Evolutionary conservation across 2,113 vertebrate genomes (phyloP), one percentile per base, ranked within the genome.

Genomic region (Machaerirhynchus nigripectus): DNA sequence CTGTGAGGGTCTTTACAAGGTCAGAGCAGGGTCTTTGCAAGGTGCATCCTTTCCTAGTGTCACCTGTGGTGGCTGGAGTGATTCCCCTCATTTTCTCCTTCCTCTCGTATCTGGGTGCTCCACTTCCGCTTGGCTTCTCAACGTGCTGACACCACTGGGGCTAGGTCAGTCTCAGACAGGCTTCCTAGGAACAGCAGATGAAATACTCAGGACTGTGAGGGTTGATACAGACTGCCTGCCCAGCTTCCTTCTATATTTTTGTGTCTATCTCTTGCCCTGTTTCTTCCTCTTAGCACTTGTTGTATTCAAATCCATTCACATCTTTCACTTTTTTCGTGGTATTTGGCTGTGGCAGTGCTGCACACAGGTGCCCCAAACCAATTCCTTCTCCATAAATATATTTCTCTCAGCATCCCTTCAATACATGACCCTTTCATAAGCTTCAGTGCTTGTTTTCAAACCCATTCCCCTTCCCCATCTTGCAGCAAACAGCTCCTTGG

Each of bases 361-460:
- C 61, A 87, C 65, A 71, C 44, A 52, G 67, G 73, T 76, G 42
- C 55, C 63, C 81, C 59, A 83, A 80, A 65, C 30, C 53, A 84
- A 35, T 77, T 26, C 74, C 55, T 81, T 77, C 69, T 70, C 71
- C 75, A 35, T 74, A 59, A 92, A 55, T 37, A 11, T 42, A 31
- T 67, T 91, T 63, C 52, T 96, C 27, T 74, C 35, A 74, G 39
- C 37, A 37, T 52, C 56, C 77, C 55, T 84, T 91, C 80, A 81
- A 71, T 44, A 81, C 68, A 33, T 78, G 63, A 70, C n/a, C 76
- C 73, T 80, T 83, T 65, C 85, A 91, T 93, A 77, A 93, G 73
- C 87, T 87, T 96, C 84, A 80, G 47, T 81, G 90, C 84, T 95
- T 92, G 69, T 80, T 95, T 93, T 71, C 90, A 89, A 92, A 81